Base-by-base conservation (phyloP, 2,888 invertebrate species). In the Iphiclides podalirius region DNA sequence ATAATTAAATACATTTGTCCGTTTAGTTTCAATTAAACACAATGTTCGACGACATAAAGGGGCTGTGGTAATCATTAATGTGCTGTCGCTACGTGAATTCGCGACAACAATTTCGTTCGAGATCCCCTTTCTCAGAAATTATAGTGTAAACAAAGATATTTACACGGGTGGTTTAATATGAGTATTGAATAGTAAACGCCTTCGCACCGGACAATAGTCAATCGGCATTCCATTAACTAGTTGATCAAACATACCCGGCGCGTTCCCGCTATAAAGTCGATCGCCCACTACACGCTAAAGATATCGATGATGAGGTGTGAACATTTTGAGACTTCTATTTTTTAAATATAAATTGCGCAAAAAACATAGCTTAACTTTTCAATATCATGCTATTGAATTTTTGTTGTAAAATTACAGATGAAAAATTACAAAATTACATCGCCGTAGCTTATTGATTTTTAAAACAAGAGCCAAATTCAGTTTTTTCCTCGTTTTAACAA, bases 171-270 rank as follows among this genome's bases (percentile, higher is more conserved):
- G 77, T 79, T 78, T 80, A 74, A 79, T 81, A 81, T 76, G 69
- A 71, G 61, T 58, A 64, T 72, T 80, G 78, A 79, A 81, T 79
- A 75, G 83, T 77, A 80, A 81, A 77, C 82, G 78, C 73, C 70
- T 64, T 63, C 67, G 63, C 67, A 63, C n/a, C 69, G 72, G 72
- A 79, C 83, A 83, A 82, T 83, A 66, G 78, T 68, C 82, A 73
- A 79, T 80, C 78, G 80, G 79, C 71, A 79, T 86, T 83, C 86
- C 80, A 86, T 86, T 86, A 84, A 85, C 83, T 77, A 80, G 75
- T 66, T 75, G 72, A 69, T 75, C 78, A 85, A 84, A 86, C 79
- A 85, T 60, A 60, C 57, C 68, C 70, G 72, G 73, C 76, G 75
- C 78, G 75, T 77, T 72, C 75, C 68, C 74, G 68, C 68, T 67